A percentile compares a stretch with the other conserved stretches of the same genome.
These are phyloP conservation scores for Xenops minutus DNA, from an alignment of 2,797 vertebrate genomes.

Conservation along the genomic window DNA sequence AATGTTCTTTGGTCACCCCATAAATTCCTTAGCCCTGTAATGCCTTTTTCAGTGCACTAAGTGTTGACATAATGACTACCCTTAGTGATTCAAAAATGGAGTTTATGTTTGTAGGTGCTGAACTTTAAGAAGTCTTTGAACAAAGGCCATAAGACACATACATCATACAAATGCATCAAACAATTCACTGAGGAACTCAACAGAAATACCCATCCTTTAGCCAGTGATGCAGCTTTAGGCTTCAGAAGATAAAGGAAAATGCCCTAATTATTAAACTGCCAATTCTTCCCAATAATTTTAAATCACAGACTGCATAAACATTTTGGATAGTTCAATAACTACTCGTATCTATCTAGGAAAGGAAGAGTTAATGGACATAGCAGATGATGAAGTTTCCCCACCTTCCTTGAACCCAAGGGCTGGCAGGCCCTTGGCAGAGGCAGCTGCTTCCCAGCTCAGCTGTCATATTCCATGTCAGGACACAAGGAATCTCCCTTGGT, in stretches of 20 bases:
- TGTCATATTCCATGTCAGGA: slow-evolving; percentile 10
- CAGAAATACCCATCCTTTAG: neutral
- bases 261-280: neutral
- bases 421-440: neutral
- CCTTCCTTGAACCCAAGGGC: neutral
- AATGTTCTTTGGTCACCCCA: neutral
- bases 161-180: neutral
- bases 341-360: neutral
- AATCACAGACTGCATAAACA: neutral
- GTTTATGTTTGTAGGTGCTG: neutral
- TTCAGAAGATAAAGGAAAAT: neutral
- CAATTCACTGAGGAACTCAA: neutral
- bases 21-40: neutral
- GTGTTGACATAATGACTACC: neutral
- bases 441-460: slow-evolving; percentile 62
- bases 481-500: slow-evolving; percentile 15
- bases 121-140: neutral
- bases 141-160: neutral
- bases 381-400: slow-evolving; percentile 4
- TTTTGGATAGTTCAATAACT: neutral
- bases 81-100: neutral
- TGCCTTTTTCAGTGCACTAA: neutral
- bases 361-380: slow-evolving; percentile 24
- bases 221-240: neutral
- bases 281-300: neutral